Conservation (phyloP, 1,140 invertebrate genomes). For the Lamellibrachia luymesi region DNA sequence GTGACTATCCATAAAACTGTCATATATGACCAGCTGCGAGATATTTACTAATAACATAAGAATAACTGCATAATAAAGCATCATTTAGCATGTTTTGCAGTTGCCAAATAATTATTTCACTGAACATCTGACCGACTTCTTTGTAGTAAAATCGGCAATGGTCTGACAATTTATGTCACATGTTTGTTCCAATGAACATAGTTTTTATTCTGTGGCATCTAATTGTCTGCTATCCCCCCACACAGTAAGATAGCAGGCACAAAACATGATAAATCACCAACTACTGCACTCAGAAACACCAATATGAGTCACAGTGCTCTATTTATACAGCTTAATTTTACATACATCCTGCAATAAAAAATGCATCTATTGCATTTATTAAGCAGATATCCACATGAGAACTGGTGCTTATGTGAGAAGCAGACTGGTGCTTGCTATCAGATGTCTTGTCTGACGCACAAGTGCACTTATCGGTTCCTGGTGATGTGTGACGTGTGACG, state of each 20-base stretch:
- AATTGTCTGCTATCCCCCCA: neutral
- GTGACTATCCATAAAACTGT: neutral
- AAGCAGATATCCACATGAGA: neutral
- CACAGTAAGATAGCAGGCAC: neutral
- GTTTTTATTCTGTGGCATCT: neutral
- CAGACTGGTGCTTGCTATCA: neutral
- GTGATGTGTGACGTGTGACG: neutral
- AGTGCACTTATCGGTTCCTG: neutral
- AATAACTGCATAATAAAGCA: neutral
- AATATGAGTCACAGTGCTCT: neutral
- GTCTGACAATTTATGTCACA: neutral
- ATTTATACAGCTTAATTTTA: slow-evolving; percentile 6
- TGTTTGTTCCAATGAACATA: neutral
- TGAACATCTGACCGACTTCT: neutral
- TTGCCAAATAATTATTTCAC: neutral
- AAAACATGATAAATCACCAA: neutral
- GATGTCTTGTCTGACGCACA: neutral
- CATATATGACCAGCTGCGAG: neutral
- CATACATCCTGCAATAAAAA: slow-evolving; percentile 5
- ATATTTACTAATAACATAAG: neutral
- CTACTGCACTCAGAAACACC: neutral
- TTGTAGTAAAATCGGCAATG: neutral
- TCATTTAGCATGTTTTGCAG: neutral
- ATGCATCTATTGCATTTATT: neutral
- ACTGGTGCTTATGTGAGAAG: neutral